Evolutionary conservation across 2,797 vertebrate genomes (phyloP).

Genomic region (Xenentodon cancila): DNA sequence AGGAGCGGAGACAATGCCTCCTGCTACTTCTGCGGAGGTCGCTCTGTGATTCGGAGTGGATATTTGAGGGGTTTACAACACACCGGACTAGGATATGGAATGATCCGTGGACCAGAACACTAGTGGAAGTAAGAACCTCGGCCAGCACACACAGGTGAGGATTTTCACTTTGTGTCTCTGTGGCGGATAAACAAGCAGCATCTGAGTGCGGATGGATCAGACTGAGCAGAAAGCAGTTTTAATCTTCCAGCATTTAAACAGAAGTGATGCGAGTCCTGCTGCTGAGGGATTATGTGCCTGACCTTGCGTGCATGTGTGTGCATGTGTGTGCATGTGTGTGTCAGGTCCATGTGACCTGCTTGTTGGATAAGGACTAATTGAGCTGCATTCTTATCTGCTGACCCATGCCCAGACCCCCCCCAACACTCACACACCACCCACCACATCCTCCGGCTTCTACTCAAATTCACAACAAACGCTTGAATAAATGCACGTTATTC

Average conservation of each 20-base stretch:
- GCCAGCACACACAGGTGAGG: slow-evolving; percentile 47
- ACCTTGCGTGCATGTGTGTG: no score
- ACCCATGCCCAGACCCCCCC: slow-evolving; percentile 18
- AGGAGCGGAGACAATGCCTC: slow-evolving; percentile 28
- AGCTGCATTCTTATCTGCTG: slow-evolving; percentile 49
- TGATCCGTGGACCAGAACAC: slow-evolving; percentile 6
- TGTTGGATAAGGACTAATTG: slow-evolving; percentile 43
- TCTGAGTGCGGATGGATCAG: not conserved
- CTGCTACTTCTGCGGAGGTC: slow-evolving; percentile 23
- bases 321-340: not conserved
- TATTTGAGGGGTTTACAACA: slow-evolving; percentile 39
- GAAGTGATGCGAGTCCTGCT: slow-evolving; percentile 5
- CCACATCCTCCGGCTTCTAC: not conserved
- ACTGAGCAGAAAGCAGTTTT: slow-evolving; percentile 4
- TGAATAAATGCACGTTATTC: not conserved
- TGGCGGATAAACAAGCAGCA: not conserved
- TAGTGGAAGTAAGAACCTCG: slow-evolving; percentile 23
- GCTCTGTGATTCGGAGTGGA: slow-evolving; percentile 28
- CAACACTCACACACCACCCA: not conserved
- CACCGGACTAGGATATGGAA: slow-evolving; percentile 49
- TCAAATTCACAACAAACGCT: not conserved
- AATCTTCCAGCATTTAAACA: not conserved
- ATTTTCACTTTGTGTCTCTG: not conserved
- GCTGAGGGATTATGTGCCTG: slow-evolving; percentile 7
- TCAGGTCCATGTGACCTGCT: slow-evolving; percentile 49